A percentile compares a stretch with the other conserved stretches of the same genome.
These are phyloP conservation scores for Thalpophila matura DNA, from an alignment of 2,888 invertebrate genomes.

Conservation along the genomic window DNA sequence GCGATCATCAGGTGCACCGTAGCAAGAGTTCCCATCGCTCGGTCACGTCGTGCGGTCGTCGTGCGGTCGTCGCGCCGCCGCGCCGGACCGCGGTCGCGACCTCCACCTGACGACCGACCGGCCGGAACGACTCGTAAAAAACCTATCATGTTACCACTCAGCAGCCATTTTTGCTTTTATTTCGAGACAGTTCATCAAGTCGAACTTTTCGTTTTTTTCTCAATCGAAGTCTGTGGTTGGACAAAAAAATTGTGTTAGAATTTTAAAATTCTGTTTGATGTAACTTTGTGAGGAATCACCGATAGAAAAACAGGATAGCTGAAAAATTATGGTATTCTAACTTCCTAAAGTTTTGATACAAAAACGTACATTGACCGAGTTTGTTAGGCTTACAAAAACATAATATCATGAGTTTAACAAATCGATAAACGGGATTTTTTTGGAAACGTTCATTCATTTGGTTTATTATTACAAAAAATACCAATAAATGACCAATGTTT, in stretches of 20 bases:
- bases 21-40: constrained; percentile 75
- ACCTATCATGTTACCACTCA: constrained; percentile 81
- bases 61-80: constrained; percentile 55
- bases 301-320: constrained; percentile 47
- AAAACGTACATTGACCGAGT: constrained; percentile 22
- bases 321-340: constrained; percentile 34
- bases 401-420: neutral
- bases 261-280: constrained; percentile 54
- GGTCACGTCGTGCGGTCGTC: constrained; percentile 79
- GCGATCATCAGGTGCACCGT: constrained; percentile 70
- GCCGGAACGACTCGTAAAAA: constrained; percentile 78
- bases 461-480: neutral
- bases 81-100: constrained; percentile 75
- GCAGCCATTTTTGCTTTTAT: constrained; percentile 75
- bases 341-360: constrained; percentile 30
- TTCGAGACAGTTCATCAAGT: constrained; percentile 76
- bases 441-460: neutral
- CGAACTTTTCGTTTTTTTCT: constrained; percentile 52
- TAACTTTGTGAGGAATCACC: constrained; percentile 50
- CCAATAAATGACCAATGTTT: neutral
- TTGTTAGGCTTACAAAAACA: constrained; percentile 23
- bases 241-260: constrained; percentile 59
- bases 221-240: constrained; percentile 38
- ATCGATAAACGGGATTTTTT: neutral
- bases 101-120: constrained; percentile 72